Evolutionary conservation across 2,888 invertebrate genomes (phyloP), one percentile per base, ranked within the genome.

Genomic region (Cataglyphis rosenhaueri): DNA sequence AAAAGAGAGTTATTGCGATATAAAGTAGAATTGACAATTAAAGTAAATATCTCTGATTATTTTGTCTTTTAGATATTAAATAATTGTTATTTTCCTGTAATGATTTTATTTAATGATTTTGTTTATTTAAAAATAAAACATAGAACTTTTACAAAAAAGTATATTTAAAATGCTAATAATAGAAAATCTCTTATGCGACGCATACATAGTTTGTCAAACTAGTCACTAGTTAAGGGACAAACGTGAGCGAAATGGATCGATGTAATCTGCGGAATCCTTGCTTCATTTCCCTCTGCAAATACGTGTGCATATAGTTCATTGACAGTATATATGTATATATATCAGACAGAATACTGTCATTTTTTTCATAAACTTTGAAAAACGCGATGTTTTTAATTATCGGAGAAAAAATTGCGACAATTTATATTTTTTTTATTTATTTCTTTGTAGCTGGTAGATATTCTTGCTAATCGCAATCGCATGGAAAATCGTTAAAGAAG

Each of bases 381-480:
- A 71, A 38, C 25, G 12, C 18, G n/a, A 21, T 57, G 57, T 59
- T 71, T 71, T 71, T 57, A 71, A 71, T 71, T 41, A 71, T 59
- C 38, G 57, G 38, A 59, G 57, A 38, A 57, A 29, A 57, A 25
- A 25, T 12, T 41, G 0, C 18, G n/a, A 35, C 12, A 21, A 73
- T 59, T 38, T 73, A 38, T 29, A 73, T 12, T n/a, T 73, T n/a
- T 73, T 3, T 25, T 10, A 71, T 71, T 38, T 71, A 35, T 71
- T 35, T 71, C 55, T 57, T 71, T 3, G 4, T 41, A 29, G n/a
- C 8, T 57, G 55, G 6, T 41, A 18, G 15, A 59, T 73, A 25
- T 59, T 18, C 18, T 38, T 38, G 57, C 38, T 29, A 55, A 38
- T 35, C 12, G 25, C 57, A 57, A 57, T 48, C 44, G 15, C 18